phyloP scores from a whole-genome alignment of 2,113 vertebrate genomes.

The Urocynchramus pylzowi region DNA sequence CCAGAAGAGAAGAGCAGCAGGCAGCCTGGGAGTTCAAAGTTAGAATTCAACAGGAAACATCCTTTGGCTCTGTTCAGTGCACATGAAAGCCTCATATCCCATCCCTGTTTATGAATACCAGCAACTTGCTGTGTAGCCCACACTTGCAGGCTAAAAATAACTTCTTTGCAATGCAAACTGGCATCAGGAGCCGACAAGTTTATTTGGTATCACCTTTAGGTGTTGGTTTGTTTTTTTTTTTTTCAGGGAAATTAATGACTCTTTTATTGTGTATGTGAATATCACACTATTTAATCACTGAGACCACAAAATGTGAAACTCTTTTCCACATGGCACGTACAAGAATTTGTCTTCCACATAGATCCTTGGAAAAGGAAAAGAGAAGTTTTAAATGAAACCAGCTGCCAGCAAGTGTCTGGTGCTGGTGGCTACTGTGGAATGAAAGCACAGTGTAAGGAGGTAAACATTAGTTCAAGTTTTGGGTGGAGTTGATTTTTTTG shows the following conservation, averaged over 20 bases:
- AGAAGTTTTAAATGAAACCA: not conserved
- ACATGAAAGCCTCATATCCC: not conserved
- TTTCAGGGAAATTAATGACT: not conserved
- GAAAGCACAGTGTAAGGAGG: not conserved
- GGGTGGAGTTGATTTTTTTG: not conserved
- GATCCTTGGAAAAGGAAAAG: not conserved
- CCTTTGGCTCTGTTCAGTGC: not conserved
- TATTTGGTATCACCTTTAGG: not conserved
- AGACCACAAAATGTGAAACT: not conserved
- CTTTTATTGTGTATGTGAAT: not conserved
- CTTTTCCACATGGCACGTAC: not conserved
- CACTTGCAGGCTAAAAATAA: not conserved
- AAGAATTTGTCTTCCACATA: not conserved
- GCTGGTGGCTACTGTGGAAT: not conserved
- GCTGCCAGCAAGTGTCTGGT: not conserved
- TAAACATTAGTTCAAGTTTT: not conserved
- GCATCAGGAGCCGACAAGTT: not conserved
- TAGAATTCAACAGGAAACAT: not conserved
- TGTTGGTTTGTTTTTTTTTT: not conserved
- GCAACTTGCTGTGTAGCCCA: not conserved
- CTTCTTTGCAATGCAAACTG: not conserved
- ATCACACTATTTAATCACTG: not conserved
- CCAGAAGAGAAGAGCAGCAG: not conserved
- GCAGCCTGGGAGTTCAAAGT: slow-evolving; percentile 31
- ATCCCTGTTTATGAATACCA: not conserved